Percentiles rank a stretch among this genome's conserved stretches.
phyloP scores from a whole-genome alignment of 2,888 invertebrate genomes.

The Selenia dentaria region DNA sequence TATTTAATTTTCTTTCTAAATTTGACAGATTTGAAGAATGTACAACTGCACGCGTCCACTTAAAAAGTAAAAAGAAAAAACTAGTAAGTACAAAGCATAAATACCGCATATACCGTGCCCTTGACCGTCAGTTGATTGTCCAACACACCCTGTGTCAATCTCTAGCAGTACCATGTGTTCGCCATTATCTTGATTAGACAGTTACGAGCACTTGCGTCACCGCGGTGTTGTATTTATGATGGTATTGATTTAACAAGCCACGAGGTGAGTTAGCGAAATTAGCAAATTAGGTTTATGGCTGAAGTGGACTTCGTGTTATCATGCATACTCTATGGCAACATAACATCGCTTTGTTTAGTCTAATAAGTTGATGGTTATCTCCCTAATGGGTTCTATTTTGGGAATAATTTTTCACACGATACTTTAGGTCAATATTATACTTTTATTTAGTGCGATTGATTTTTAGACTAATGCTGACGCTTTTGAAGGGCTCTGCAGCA shows the following conservation, averaged over 20 bases:
- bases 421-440: too few relatives aligned
- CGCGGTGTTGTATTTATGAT: slow-evolving; percentile 9
- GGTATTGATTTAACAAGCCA: slow-evolving; percentile 7
- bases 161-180: slow-evolving; percentile 13
- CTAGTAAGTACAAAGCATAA: too few relatives aligned
- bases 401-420: background rate
- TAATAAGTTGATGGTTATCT: background rate
- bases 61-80: too few relatives aligned
- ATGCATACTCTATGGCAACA: background rate
- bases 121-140: slow-evolving; percentile 7
- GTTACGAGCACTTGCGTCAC: slow-evolving; percentile 9
- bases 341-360: background rate
- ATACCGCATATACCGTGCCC: too few relatives aligned
- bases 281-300: slow-evolving; percentile 7
- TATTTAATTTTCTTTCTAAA: too few relatives aligned
- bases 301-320: background rate
- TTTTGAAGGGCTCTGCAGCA: too few relatives aligned
- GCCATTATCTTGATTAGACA: slow-evolving; percentile 32
- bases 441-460: too few relatives aligned
- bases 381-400: background rate
- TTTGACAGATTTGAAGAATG: too few relatives aligned
- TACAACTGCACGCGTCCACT: too few relatives aligned
- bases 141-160: slow-evolving; percentile 33
- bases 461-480: too few relatives aligned
- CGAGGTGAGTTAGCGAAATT: slow-evolving; percentile 3